Base-by-base conservation (phyloP, 2,888 invertebrate genomes). In the Pseudoips prasinana region DNA sequence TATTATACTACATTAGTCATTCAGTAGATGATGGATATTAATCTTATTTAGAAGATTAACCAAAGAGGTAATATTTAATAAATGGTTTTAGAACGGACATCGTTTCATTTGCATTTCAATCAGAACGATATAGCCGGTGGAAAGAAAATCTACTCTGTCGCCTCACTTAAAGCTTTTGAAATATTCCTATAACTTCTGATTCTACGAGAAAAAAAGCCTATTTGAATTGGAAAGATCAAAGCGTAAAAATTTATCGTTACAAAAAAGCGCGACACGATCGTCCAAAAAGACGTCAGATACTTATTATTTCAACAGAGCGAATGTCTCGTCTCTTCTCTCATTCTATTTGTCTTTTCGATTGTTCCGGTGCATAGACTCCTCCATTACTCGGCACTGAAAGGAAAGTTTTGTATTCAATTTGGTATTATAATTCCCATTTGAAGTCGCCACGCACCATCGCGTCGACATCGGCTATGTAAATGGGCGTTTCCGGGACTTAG, bases 341-440 rank as follows among this genome's bases (percentile, higher is more conserved):
- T 82, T 87, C 80, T 88, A 82, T 88, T 88, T 88, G 88, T 87
- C 87, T 87, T 86, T 86, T 81, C 84, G 84, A 86, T 84, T 86
- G 87, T 87, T 86, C 87, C 85, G 85, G 84, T 86, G 88, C 86
- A 88, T 87, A 82, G 85, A 83, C 78, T 87, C 82, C 86, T 85
- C 88, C 88, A 88, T 88, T 87, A 88, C 86, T 85, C 76, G 75
- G 83, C 81, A 84, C 83, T 89, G 89, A 89, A 89, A 89, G 89
- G 87, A 89, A 89, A 89, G 89, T 89, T 89, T 89, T 88, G 89
- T 89, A 89, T 87, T 88, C 89, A 89, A 89, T 89, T 89, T 89
- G 89, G 89, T 89, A 89, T 89, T 89, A 87, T 89, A 89, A 89
- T 89, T 88, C 87, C 84, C 74, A 88, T 89, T 88, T 85, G 86